Evolutionary conservation across 1,140 invertebrate genomes (phyloP).

Genomic region (Elysia chlorotica): DNA sequence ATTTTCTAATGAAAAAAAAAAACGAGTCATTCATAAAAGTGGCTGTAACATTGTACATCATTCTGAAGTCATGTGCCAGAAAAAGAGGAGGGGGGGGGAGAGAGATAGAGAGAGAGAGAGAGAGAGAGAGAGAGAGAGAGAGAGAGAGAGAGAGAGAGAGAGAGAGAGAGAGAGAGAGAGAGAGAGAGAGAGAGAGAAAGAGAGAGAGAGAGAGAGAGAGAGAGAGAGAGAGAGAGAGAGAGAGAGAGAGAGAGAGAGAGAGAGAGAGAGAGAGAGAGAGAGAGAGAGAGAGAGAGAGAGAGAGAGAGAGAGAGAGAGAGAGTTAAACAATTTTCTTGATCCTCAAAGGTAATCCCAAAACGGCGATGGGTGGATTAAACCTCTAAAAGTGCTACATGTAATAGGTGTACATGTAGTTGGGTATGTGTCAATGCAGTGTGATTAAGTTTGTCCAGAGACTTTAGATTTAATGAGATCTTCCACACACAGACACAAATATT

Average conservation of each 20-base stretch:
- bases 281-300: constrained; percentile 25
- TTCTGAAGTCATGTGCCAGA: no score
- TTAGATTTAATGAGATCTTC: neutral
- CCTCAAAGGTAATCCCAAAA: neutral
- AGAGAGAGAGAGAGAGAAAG: neutral
- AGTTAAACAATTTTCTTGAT: neutral
- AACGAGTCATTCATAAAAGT: no score
- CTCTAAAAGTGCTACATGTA: neutral
- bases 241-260: neutral
- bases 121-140: neutral
- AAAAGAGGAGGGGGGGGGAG: no score
- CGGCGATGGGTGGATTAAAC: neutral
- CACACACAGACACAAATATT: no score
- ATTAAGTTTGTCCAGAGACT: neutral
- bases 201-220: neutral
- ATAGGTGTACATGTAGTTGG: no score
- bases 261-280: constrained; percentile 10
- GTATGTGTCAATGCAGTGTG: neutral
- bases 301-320: neutral
- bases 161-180: constrained; percentile 14
- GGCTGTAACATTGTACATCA: no score
- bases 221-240: neutral
- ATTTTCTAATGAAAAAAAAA: neutral
- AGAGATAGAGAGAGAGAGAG: neutral
- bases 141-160: constrained; percentile 7